Evolutionary conservation across 2,113 vertebrate genomes (phyloP).

Genomic region (Calyptomena viridis): DNA sequence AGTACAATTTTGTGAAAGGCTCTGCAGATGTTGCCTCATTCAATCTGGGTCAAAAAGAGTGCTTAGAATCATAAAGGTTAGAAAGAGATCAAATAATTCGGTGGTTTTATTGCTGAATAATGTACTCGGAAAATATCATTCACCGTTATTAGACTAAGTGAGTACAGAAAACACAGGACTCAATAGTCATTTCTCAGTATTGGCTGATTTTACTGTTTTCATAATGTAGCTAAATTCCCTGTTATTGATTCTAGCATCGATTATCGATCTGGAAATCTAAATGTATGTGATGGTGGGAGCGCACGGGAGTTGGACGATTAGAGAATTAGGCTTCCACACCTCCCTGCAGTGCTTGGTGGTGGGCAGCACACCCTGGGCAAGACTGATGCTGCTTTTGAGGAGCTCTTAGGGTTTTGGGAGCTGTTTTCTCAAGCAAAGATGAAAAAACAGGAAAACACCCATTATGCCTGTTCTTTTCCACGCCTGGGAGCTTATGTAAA

Average conservation of each 20-base stretch:
- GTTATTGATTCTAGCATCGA: slow-evolving; percentile 66
- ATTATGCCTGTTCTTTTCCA: not conserved
- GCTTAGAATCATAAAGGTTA: slow-evolving; percentile 62
- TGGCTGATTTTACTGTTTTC: slow-evolving; percentile 57
- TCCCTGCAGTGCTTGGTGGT: not conserved
- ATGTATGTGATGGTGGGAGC: slow-evolving; percentile 33
- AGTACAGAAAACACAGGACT: slow-evolving; percentile 55
- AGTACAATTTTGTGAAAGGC: slow-evolving; percentile 63
- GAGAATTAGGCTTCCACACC: not conserved
- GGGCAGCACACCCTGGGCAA: not conserved
- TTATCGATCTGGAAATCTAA: slow-evolving; percentile 67
- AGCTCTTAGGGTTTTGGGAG: not conserved
- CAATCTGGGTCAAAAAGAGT: slow-evolving; percentile 66
- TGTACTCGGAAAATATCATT: slow-evolving; percentile 66
- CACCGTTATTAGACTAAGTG: slow-evolving; percentile 66
- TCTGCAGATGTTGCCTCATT: slow-evolving; percentile 70
- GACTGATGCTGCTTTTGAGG: not conserved
- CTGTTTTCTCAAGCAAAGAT: not conserved
- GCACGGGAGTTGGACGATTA: not conserved
- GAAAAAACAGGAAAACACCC: not conserved
- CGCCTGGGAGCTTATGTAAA: not conserved
- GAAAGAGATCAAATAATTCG: slow-evolving; percentile 65
- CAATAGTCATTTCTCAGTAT: slow-evolving; percentile 72
- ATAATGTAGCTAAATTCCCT: slow-evolving; percentile 70
- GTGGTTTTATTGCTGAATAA: slow-evolving; percentile 70